A percentile compares a stretch with the other conserved stretches of the same genome.
These are phyloP conservation scores for Perca schrenkii DNA, from an alignment of 2,113 vertebrate genomes.

Conservation along the genomic window DNA sequence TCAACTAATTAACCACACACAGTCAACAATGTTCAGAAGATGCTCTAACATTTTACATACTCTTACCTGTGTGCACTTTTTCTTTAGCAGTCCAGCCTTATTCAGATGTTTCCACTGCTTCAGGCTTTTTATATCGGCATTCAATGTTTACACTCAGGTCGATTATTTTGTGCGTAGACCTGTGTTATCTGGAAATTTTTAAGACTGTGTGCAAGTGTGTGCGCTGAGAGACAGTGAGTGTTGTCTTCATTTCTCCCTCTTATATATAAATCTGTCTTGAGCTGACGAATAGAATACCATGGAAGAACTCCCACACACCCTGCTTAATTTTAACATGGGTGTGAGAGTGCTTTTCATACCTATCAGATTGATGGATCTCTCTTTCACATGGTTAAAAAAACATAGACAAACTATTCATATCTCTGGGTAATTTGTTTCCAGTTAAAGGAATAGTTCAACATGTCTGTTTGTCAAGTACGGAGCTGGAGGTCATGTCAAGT, in stretches of 20 bases:
- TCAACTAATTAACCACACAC: not conserved
- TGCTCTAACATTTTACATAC: not conserved
- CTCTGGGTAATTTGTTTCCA: too few relatives aligned
- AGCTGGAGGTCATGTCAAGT: too few relatives aligned
- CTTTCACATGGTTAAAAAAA: too few relatives aligned
- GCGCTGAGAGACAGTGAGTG: not conserved
- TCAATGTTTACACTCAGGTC: not conserved
- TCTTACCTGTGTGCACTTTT: constrained; percentile 31
- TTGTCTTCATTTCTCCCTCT: constrained; percentile 1
- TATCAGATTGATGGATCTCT: too few relatives aligned
- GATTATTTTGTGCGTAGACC: not conserved
- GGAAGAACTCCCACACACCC: not conserved
- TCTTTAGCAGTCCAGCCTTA: not conserved
- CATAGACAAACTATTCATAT: too few relatives aligned
- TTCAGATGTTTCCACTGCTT: not conserved
- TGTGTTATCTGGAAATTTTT: not conserved
- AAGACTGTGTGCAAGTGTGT: not conserved
- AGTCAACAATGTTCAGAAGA: not conserved
- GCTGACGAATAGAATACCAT: not conserved
- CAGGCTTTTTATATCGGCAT: not conserved
- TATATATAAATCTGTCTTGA: not conserved
- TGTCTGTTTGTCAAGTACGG: too few relatives aligned
- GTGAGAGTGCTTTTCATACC: not conserved
- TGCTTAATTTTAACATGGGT: not conserved
- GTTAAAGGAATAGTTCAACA: too few relatives aligned